These are phyloP conservation scores for Formica exsecta DNA, from an alignment of 1,140 invertebrate genomes.

Conservation along the genomic window DNA sequence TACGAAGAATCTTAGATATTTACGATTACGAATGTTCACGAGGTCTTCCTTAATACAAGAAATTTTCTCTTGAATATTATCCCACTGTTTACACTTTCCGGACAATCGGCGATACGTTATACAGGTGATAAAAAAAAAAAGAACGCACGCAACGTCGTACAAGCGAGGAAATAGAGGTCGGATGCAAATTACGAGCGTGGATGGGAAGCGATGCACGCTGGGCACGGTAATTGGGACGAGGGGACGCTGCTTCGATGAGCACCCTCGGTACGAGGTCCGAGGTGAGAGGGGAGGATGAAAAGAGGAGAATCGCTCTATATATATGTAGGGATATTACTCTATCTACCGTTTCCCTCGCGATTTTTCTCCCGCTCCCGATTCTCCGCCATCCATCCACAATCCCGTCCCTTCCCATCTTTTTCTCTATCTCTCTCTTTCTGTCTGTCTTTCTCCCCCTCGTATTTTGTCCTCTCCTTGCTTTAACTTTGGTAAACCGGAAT, in stretches of 20 bases:
- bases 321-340: constrained; percentile 24
- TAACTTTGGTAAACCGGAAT: constrained; percentile 57
- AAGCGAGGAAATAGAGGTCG: constrained; percentile 73
- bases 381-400: constrained; percentile 1
- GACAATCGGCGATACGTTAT: not conserved
- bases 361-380: constrained; percentile 49
- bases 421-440: not conserved
- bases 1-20: no score
- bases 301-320: not conserved
- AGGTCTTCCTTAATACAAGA: no score
- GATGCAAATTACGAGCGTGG: constrained; percentile 73
- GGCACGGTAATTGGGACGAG: constrained; percentile 74
- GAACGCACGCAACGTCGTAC: constrained; percentile 11
- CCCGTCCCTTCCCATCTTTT: constrained; percentile 45
- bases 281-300: not conserved
- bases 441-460: not conserved
- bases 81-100: not conserved
- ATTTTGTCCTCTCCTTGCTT: not conserved
- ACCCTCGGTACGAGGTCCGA: constrained; percentile 32
- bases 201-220: constrained; percentile 64
- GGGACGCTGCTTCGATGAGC: constrained; percentile 58
- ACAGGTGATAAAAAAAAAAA: not conserved
- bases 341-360: constrained; percentile 45
- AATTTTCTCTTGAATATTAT: no score
- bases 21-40: no score